These are phyloP conservation scores for Bufo bufo DNA, from an alignment of 2,113 vertebrate genomes.

Conservation along the genomic window DNA sequence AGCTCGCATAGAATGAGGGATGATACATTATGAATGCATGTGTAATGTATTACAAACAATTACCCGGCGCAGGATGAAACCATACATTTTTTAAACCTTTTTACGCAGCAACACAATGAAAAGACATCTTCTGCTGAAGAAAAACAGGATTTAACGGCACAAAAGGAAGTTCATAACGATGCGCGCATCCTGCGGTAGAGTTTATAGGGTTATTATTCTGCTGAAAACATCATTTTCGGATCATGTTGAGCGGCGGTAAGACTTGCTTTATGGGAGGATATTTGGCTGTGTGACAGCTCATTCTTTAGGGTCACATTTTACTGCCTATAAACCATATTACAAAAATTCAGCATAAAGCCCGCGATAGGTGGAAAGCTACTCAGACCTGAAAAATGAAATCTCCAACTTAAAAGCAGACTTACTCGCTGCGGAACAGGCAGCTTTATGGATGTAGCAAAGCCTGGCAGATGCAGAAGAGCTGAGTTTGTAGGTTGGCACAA, in stretches of 20 bases:
- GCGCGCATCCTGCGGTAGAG: constrained; percentile 27
- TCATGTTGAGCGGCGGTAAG: constrained; percentile 22
- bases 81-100: constrained; percentile 41
- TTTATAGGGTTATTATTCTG: constrained; percentile 45
- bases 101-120: constrained; percentile 33
- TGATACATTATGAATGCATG: constrained; percentile 26
- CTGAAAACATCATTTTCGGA: constrained; percentile 46
- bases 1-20: background rate
- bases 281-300: constrained; percentile 18
- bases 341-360: background rate
- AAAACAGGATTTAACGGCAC: constrained; percentile 34
- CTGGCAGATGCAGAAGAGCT: background rate
- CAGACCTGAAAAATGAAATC: background rate
- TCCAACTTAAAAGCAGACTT: background rate
- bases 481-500: background rate
- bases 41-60: constrained; percentile 44
- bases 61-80: constrained; percentile 16
- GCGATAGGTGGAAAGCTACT: background rate
- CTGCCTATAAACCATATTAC: constrained; percentile 32
- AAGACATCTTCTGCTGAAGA: constrained; percentile 22
- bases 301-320: constrained; percentile 38
- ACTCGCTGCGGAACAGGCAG: background rate
- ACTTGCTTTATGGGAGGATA: constrained; percentile 37
- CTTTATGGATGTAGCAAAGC: background rate
- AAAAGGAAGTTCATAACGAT: constrained; percentile 37